Percentiles rank a stretch among this genome's conserved stretches.
These are phyloP conservation scores for Scolopax mira DNA, from an alignment of 2,113 vertebrate genomes.

Conservation along the genomic window DNA sequence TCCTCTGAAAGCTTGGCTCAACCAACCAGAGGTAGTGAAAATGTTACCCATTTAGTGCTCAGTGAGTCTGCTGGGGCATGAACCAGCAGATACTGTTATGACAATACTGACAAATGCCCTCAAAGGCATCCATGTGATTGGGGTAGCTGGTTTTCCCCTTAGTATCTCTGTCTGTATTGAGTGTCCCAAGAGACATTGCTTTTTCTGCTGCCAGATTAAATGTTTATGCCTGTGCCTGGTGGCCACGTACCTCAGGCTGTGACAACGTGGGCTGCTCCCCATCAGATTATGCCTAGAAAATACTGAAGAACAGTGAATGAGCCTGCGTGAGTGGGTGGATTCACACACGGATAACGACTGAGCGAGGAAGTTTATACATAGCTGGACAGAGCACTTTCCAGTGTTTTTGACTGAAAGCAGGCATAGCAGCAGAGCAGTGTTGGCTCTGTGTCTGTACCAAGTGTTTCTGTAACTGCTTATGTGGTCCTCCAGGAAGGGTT, in stretches of 20 bases:
- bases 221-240: neutral
- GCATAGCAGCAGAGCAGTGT: neutral
- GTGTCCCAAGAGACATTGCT: neutral
- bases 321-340: neutral
- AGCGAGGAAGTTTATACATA: neutral
- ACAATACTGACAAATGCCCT: neutral
- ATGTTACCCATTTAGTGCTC: neutral
- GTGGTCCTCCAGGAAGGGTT: neutral
- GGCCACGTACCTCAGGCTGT: neutral
- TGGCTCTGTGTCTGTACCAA: neutral
- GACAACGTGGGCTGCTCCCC: neutral
- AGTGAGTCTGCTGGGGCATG: neutral
- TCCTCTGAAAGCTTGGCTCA: neutral
- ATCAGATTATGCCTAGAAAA: neutral
- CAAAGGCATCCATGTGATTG: rapidly evolving
- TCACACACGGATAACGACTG: neutral
- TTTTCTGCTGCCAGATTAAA: neutral
- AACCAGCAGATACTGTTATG: neutral
- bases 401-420: neutral
- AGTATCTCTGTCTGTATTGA: neutral
- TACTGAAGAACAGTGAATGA: neutral
- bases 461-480: neutral
- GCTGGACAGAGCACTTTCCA: neutral
- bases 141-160: neutral
- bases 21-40: neutral